A percentile compares a stretch with the other conserved stretches of the same genome.
Conservation (phyloP, 2,888 invertebrate species). For the Polydrusus tereticollis region DNA sequence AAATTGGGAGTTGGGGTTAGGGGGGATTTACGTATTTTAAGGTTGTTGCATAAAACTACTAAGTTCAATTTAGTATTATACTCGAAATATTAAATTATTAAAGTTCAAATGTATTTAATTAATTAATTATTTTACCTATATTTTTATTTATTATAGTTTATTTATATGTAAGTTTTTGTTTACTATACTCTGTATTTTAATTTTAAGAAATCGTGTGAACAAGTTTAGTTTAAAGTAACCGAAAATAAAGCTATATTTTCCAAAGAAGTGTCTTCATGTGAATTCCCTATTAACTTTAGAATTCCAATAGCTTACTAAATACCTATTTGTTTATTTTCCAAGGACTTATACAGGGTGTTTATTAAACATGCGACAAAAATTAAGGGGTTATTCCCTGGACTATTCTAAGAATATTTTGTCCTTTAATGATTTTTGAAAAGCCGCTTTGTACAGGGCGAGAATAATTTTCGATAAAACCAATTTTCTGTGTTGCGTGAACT, state of each 20-base stretch:
- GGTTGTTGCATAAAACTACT: neutral
- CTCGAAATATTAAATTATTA: constrained; percentile 8
- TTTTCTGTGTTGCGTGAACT: no score
- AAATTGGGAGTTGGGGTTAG: no score
- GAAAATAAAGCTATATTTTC: constrained; percentile 15
- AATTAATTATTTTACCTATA: neutral
- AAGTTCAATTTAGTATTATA: neutral
- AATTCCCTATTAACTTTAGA: no score
- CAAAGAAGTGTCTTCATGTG: neutral
- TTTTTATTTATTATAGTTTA: neutral
- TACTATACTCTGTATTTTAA: neutral
- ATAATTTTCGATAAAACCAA: no score
- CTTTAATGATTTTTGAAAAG: no score
- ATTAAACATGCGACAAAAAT: no score
- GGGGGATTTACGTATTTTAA: neutral
- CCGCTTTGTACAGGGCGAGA: no score
- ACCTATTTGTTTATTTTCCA: no score
- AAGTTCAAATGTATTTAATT: neutral
- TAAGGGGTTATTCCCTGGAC: no score
- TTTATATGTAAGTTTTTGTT: neutral
- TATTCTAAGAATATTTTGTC: no score
- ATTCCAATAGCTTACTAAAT: no score
- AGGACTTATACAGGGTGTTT: no score
- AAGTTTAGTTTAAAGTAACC: neutral
- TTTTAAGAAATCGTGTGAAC: neutral